A percentile compares a stretch with the other conserved stretches of the same genome.
phyloP scores from a whole-genome alignment of 2,888 invertebrate genomes.

The Apamea anceps region DNA sequence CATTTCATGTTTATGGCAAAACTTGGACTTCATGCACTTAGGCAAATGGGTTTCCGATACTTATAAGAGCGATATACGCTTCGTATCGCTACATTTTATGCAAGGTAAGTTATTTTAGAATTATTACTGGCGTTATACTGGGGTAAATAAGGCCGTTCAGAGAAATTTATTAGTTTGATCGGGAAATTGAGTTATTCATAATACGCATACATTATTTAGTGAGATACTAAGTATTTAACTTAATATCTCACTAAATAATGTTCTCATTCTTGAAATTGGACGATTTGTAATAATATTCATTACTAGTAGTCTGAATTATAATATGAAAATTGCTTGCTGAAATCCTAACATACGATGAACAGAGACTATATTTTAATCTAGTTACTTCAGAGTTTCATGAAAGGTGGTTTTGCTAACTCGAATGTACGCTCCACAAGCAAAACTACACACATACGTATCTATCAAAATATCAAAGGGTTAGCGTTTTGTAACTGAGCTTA shows the following conservation, averaged over 20 bases:
- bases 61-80: slow-evolving; percentile 85
- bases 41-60: slow-evolving; percentile 90
- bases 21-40: slow-evolving; percentile 90
- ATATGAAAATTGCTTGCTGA: background rate
- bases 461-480: slow-evolving; percentile 78
- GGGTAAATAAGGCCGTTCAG: slow-evolving; percentile 68
- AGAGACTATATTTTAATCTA: slow-evolving; percentile 4
- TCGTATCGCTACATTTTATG: slow-evolving; percentile 83
- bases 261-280: background rate
- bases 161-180: slow-evolving; percentile 47
- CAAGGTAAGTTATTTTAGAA: slow-evolving; percentile 79
- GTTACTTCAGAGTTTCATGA: slow-evolving; percentile 13
- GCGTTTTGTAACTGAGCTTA: slow-evolving; percentile 80
- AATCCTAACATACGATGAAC: background rate
- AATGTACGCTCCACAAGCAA: slow-evolving; percentile 7
- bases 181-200: slow-evolving; percentile 17
- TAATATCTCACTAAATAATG: background rate
- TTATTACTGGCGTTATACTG: slow-evolving; percentile 77
- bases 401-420: slow-evolving; percentile 24
- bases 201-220: background rate
- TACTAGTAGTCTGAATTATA: background rate
- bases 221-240: no score
- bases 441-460: slow-evolving; percentile 29
- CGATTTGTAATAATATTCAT: background rate
- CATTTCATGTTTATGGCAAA: slow-evolving; percentile 90